Base-by-base conservation (phyloP, 1,140 invertebrate genomes). In the Zaprionus kolodkinae region DNA sequence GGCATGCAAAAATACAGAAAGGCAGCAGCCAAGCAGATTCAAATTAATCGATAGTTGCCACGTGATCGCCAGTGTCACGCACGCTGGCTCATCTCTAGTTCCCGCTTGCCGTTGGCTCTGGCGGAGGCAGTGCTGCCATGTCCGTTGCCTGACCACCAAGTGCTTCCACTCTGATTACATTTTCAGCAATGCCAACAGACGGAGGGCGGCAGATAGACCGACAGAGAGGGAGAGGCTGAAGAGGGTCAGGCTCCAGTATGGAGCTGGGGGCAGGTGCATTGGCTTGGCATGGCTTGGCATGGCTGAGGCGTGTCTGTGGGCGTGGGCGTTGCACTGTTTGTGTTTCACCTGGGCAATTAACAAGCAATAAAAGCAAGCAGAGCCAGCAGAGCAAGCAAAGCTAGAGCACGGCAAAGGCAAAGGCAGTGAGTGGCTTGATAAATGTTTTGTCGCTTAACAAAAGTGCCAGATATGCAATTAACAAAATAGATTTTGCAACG, bases 311-410 rank as follows among this genome's bases (percentile, higher is more conserved):
- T 87, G 76, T 69, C 77, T 54, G 64, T 55, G 83, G 79, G 82
- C 66, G 64, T 55, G 83, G 79, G 82, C 66, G 81, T 77, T 48
- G 62, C 56, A 68, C 72, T 84, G 74, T 81, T 81, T 89, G 85
- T 88, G 72, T 72, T 84, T 74, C 81, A 78, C 75, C 75, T 79
- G 69, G 85, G 81, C 85, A 88, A 88, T 88, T 88, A 88, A 88
- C 85, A 89, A 81, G 85, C 85, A 88, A 89, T 88, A 89, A 88
- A 89, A 69, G 78, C 81, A 79, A 68, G 67, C 68, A 69, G 4
- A 55, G 25, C 36, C 40, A 36, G 36, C 38, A 30, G n/a, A 54
- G 69, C 60, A 59, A 35, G 17, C 52, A 25, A 35, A 35, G 33
- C 33, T 10, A 10, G 33, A 9, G 33, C 7, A 7, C 6, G 10